These are phyloP conservation scores for Myxocyprinus asiaticus DNA, from an alignment of 2,113 vertebrate genomes.

Conservation along the genomic window DNA sequence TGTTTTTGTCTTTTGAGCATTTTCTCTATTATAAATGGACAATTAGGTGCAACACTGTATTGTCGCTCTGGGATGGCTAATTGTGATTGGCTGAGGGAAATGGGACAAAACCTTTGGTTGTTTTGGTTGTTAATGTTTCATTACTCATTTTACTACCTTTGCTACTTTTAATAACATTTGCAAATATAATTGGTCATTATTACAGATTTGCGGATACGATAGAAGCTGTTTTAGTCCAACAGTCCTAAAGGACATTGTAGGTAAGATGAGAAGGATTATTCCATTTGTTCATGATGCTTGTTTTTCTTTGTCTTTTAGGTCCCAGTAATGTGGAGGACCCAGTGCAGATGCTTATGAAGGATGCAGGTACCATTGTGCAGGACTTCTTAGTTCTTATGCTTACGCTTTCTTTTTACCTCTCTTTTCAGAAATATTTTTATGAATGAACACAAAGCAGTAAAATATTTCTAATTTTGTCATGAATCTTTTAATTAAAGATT, in stretches of 20 bases:
- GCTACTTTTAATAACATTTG: neutral
- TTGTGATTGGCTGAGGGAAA: constrained; percentile 21
- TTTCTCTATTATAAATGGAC: constrained; percentile 11
- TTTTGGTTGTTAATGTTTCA: neutral
- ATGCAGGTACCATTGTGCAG: constrained; percentile 81
- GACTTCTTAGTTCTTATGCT: neutral
- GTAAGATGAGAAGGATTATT: neutral
- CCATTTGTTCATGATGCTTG: neutral
- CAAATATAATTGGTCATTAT: neutral
- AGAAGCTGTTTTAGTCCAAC: too few relatives aligned
- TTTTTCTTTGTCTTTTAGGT: constrained; percentile 68
- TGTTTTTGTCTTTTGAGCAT: neutral
- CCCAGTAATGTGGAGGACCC: constrained; percentile 84
- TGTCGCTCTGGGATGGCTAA: constrained; percentile 8
- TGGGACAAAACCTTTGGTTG: neutral
- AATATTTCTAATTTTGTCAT: too few relatives aligned
- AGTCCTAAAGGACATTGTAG: constrained; percentile 5
- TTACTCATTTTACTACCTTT: neutral
- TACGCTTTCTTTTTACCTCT: too few relatives aligned
- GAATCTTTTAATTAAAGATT: too few relatives aligned
- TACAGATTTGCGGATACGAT: neutral
- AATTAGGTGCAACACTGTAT: neutral
- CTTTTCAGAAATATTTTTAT: too few relatives aligned
- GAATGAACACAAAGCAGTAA: too few relatives aligned
- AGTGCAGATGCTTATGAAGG: constrained; percentile 89